These are phyloP conservation scores for Diorhabda carinulata DNA, from an alignment of 1,140 invertebrate genomes.

Conservation along the genomic window DNA sequence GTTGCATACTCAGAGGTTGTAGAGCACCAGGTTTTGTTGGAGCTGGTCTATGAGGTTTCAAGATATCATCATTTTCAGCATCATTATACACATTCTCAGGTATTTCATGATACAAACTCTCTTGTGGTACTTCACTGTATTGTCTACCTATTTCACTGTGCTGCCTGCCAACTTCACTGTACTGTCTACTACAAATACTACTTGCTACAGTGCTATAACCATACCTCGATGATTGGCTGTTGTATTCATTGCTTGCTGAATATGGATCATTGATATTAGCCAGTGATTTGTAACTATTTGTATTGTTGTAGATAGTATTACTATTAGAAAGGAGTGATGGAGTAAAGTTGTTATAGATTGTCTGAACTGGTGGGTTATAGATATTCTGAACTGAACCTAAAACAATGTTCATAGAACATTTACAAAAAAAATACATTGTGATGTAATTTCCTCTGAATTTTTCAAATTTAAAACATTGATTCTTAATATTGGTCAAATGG, in stretches of 20 bases:
- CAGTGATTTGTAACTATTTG: background rate
- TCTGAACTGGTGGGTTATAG: background rate
- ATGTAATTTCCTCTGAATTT: too few species aligned
- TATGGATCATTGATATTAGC: background rate
- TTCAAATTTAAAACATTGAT: too few species aligned
- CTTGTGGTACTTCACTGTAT: conserved; percentile 35
- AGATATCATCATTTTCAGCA: conserved; percentile 37
- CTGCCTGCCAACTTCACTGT: background rate
- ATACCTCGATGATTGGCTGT: background rate
- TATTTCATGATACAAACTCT: conserved; percentile 43
- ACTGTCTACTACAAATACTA: background rate
- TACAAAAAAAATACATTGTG: too few species aligned
- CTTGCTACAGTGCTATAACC: background rate
- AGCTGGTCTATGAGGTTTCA: conserved; percentile 46
- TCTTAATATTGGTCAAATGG: too few species aligned
- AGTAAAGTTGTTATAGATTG: conserved; percentile 17
- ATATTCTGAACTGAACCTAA: background rate
- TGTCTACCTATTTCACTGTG: background rate
- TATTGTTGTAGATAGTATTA: conserved; percentile 10
- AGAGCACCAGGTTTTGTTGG: conserved; percentile 38
- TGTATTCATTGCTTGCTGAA: background rate
- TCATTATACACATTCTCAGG: conserved; percentile 45
- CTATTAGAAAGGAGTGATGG: background rate
- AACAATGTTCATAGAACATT: background rate
- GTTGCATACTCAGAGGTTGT: conserved; percentile 46